These are phyloP conservation scores for Eretmochelys imbricata DNA, from an alignment of 2,113 vertebrate genomes.

Conservation along the genomic window DNA sequence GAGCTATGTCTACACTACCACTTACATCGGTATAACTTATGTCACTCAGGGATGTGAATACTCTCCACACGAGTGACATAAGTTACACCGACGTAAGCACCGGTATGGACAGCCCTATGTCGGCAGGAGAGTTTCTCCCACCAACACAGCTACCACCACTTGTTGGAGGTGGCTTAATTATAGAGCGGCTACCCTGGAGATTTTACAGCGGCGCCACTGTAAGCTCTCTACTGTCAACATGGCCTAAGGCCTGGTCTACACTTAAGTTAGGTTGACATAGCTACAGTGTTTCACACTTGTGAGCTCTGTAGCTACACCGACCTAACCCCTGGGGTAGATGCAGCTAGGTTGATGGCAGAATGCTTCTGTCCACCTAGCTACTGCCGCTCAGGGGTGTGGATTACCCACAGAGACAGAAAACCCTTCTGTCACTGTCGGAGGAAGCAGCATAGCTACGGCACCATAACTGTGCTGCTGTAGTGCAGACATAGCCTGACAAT, in stretches of 20 bases:
- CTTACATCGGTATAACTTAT: not conserved
- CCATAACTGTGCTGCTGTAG: too few species aligned
- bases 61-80: rapidly evolving
- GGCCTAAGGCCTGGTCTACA: too few species aligned
- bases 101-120: not conserved
- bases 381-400: not conserved
- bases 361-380: too few species aligned
- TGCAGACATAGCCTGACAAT: not conserved
- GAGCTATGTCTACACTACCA: not conserved
- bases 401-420: not conserved
- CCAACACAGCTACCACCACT: not conserved
- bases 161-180: not conserved
- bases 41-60: too few species aligned
- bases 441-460: not conserved
- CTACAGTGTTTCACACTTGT: not conserved
- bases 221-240: not conserved
- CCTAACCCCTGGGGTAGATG: not conserved
- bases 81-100: not conserved
- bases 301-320: too few species aligned
- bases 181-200: too few species aligned
- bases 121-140: not conserved
- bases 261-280: not conserved
- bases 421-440: not conserved
- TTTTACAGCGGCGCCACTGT: not conserved
- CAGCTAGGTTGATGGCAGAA: not conserved